Evolutionary conservation across 2,888 invertebrate species (phyloP).

Genomic region (Nymphalis urticae): DNA sequence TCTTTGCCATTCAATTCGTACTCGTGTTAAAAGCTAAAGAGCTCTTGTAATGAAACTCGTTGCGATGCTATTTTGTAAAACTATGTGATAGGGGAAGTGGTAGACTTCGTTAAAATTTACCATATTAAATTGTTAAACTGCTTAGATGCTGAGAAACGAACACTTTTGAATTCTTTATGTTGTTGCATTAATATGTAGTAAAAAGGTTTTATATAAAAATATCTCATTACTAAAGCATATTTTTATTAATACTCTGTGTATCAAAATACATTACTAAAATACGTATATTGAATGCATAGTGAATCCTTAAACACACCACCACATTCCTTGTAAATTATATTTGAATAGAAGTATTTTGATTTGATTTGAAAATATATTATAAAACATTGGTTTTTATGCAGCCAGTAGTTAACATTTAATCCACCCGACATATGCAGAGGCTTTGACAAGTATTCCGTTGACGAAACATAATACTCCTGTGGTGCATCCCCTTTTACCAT

Average conservation of each 20-base stretch:
- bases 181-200: no score
- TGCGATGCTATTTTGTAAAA: constrained; percentile 37
- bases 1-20: constrained; percentile 32
- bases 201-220: no score
- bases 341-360: neutral
- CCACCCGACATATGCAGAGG: constrained; percentile 11
- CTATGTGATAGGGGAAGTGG: constrained; percentile 9
- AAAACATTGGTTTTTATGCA: no score
- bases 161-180: no score
- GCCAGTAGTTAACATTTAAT: constrained; percentile 10
- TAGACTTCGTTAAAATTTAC: constrained; percentile 15
- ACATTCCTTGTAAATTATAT: neutral
- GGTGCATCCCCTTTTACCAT: constrained; percentile 29
- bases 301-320: no score
- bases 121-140: neutral
- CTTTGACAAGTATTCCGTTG: constrained; percentile 28
- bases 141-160: no score
- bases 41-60: constrained; percentile 34
- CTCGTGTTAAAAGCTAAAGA: constrained; percentile 30
- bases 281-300: no score
- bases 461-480: constrained; percentile 34
- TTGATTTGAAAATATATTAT: no score
- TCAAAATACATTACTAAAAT: no score
- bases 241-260: no score
- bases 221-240: no score